Evolutionary conservation across 2,888 invertebrate genomes (phyloP).

Genomic region (Ariolimax columbianus): DNA sequence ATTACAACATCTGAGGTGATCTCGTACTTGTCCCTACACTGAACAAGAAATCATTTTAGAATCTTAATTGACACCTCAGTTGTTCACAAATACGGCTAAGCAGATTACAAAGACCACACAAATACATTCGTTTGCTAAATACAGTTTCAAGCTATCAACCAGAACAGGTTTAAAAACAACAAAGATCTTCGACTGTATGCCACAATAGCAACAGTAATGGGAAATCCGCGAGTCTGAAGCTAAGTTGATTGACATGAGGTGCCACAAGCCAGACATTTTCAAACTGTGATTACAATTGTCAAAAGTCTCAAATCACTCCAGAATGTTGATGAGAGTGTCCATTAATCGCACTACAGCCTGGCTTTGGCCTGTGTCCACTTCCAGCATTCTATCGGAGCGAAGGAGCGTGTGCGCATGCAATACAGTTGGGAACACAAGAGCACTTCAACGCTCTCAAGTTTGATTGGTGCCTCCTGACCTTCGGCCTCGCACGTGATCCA

Average conservation of each 20-base stretch:
- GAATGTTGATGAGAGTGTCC: background rate
- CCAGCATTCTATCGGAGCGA: background rate
- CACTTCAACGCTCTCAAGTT: conserved; percentile 34
- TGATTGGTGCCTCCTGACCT: conserved; percentile 49
- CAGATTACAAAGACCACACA: too few species aligned
- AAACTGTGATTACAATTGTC: conserved; percentile 12
- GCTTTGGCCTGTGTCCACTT: conserved; percentile 25
- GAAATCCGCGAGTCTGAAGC: too few species aligned
- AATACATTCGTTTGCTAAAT: too few species aligned
- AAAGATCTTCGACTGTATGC: too few species aligned
- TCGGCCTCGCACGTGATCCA: conserved; percentile 42
- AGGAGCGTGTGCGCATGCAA: conserved; percentile 34
- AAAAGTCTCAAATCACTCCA: background rate
- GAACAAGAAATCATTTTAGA: too few species aligned
- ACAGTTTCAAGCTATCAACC: too few species aligned
- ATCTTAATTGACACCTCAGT: too few species aligned
- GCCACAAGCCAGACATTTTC: background rate
- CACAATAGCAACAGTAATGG: too few species aligned
- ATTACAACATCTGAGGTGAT: too few species aligned
- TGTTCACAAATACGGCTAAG: too few species aligned
- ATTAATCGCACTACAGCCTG: background rate
- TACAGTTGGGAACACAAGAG: conserved; percentile 34
- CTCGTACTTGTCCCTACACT: too few species aligned
- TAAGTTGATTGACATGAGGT: background rate
- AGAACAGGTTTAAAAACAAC: too few species aligned